Base-by-base conservation (phyloP, 2,888 invertebrate genomes). In the Ectemnius cavifrons region DNA sequence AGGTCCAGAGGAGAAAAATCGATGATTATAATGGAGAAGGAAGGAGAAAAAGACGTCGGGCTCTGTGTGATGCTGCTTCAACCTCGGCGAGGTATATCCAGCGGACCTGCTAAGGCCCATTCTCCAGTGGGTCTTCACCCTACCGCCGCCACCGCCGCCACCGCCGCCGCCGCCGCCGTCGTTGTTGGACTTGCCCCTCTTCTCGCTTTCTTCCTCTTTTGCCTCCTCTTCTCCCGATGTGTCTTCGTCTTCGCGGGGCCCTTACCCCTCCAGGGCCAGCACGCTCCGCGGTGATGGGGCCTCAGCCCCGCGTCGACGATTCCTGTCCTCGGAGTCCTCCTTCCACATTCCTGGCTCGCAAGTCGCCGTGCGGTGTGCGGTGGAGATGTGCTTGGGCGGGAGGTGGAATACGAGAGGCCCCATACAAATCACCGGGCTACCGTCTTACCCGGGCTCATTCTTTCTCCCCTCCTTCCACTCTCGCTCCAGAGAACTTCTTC, bases 401-500 rank as follows among this genome's bases (percentile, higher is more conserved):
- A 84, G 84, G 87, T 85, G 85, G 87, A 86, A 87, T 84, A 86
- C 87, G 87, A 87, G 85, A 87, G 87, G 86, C 88, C 89, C 88
- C 88, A 90, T 90, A 90, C 90, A 90, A 90, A 90, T 90, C 89
- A 89, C 89, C 89, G 89, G 84, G 89, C 90, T 90, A 89, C 90
- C 88, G 90, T 88, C 89, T 89, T 90, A 90, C 90, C 88, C 90
- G 37, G 37, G 37, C 86, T 84, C 84, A 79, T 80, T 80, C 83
- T 77, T 73, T 78, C 81, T 80, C 79, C 71, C 49, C 78, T 78
- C 70, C 75, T 76, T 71, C 75, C 74, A 64, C 80, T 84, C 79
- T 71, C 73, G 77, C 77, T 65, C 80, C 73, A 67, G 27, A 73
- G 60, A 45, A 69, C 71, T 74, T 46, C 67, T 49, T 63, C 70